A percentile compares a stretch with the other conserved stretches of the same genome.
These are phyloP conservation scores for Drosophila guanche DNA, from an alignment of 1,140 invertebrate species.

Conservation along the genomic window DNA sequence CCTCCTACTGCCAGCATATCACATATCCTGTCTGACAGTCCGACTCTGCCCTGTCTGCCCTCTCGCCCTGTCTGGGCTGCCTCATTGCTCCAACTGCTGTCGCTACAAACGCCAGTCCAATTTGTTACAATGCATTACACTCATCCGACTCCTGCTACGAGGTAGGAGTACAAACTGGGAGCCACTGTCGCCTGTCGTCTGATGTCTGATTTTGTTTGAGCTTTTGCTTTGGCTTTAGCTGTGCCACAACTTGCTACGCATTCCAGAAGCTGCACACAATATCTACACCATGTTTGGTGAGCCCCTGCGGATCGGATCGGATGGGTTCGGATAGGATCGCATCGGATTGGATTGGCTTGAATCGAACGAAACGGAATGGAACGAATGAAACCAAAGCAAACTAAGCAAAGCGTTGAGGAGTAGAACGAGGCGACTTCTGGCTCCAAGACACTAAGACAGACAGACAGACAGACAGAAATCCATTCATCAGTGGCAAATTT, in stretches of 20 bases:
- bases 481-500: conserved; percentile 84
- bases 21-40: conserved; percentile 28
- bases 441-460: conserved; percentile 1
- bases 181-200: conserved; percentile 22
- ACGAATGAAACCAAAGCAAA: conserved; percentile 8
- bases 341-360: conserved; percentile 7
- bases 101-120: conserved; percentile 74
- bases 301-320: conserved; percentile 25
- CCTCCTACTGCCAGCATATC: background rate
- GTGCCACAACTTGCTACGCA: conserved; percentile 76
- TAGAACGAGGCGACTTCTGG: background rate
- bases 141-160: conserved; percentile 23
- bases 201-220: conserved; percentile 59
- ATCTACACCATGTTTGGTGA: conserved; percentile 77
- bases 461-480: conserved; percentile 63
- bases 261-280: conserved; percentile 83
- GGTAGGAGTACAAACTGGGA: background rate
- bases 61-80: background rate
- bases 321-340: conserved; percentile 2
- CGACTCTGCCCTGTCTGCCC: background rate
- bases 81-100: conserved; percentile 39
- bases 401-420: background rate
- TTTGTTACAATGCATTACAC: conserved; percentile 76
- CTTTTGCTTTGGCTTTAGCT: conserved; percentile 14
- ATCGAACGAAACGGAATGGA: conserved; percentile 9